Conservation (phyloP, 2,888 invertebrate species). For the Ganaspis brasiliensis region DNA sequence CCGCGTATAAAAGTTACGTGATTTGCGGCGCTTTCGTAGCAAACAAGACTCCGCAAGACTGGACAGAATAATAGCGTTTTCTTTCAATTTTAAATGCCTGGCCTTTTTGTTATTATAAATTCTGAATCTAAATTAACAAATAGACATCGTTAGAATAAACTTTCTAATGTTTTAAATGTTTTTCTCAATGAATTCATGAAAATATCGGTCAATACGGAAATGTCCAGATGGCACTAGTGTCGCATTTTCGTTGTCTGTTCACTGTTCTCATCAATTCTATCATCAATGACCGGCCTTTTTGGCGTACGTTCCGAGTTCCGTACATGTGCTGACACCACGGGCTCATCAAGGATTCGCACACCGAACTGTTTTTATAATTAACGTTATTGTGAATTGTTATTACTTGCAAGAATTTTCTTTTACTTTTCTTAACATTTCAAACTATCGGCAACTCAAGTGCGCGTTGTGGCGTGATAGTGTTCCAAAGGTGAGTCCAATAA, state of each 20-base stretch:
- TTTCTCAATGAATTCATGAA: not conserved
- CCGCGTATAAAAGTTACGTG: too few species aligned
- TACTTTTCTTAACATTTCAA: conserved; percentile 55
- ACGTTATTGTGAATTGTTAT: conserved; percentile 69
- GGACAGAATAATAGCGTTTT: too few species aligned
- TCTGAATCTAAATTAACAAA: too few species aligned
- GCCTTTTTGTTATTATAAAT: too few species aligned
- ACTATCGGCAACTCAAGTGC: conserved; percentile 55
- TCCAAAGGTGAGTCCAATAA: conserved; percentile 60
- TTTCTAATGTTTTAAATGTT: not conserved
- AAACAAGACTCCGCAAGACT: too few species aligned
- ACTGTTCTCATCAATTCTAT: conserved; percentile 54
- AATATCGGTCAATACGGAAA: not conserved
- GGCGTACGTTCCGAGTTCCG: conserved; percentile 71
- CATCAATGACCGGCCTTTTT: conserved; percentile 60
- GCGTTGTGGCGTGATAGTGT: conserved; percentile 57
- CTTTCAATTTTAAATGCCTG: too few species aligned
- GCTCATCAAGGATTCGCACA: conserved; percentile 70
- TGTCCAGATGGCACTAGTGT: not conserved
- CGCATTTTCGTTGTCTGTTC: not conserved
- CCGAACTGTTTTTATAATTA: conserved; percentile 75
- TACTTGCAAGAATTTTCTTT: conserved; percentile 61
- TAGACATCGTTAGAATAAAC: not conserved
- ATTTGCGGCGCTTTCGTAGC: too few species aligned
- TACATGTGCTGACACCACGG: conserved; percentile 74